Evolutionary conservation across 2,797 vertebrate genomes (phyloP).

Genomic region (Pyrrhura leucotis): DNA sequence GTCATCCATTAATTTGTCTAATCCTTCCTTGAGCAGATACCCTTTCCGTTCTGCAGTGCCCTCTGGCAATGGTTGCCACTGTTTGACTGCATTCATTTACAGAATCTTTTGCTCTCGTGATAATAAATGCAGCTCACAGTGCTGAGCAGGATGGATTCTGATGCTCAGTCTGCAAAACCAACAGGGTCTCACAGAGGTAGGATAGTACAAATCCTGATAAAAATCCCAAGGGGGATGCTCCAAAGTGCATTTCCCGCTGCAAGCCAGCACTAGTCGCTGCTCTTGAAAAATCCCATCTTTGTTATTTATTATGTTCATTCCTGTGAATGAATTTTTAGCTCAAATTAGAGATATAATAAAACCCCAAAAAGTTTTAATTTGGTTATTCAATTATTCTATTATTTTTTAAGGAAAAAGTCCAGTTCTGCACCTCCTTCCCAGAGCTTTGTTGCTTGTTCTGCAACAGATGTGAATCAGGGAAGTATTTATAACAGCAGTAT

Average conservation of each 20-base stretch:
- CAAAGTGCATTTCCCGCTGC: neutral
- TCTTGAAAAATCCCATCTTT: neutral
- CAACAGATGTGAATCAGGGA: neutral
- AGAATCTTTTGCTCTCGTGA: neutral
- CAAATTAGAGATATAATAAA: neutral
- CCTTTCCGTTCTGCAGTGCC: neutral
- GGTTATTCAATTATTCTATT: neutral
- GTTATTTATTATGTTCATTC: neutral
- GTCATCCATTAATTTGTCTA: neutral
- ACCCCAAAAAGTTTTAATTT: neutral
- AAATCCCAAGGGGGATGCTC: neutral
- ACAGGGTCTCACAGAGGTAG: neutral
- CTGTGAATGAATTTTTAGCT: neutral
- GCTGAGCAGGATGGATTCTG: neutral
- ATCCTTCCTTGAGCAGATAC: neutral
- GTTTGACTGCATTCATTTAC: neutral
- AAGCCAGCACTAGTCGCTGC: neutral
- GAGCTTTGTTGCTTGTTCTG: neutral
- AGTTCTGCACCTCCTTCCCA: neutral
- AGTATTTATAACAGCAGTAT: neutral
- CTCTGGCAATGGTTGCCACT: accelerated
- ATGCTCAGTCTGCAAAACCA: neutral
- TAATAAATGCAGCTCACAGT: neutral
- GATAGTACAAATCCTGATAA: neutral
- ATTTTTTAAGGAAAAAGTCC: neutral